phyloP scores from a whole-genome alignment of 2,797 vertebrate species.

The Myotis pilosus region DNA sequence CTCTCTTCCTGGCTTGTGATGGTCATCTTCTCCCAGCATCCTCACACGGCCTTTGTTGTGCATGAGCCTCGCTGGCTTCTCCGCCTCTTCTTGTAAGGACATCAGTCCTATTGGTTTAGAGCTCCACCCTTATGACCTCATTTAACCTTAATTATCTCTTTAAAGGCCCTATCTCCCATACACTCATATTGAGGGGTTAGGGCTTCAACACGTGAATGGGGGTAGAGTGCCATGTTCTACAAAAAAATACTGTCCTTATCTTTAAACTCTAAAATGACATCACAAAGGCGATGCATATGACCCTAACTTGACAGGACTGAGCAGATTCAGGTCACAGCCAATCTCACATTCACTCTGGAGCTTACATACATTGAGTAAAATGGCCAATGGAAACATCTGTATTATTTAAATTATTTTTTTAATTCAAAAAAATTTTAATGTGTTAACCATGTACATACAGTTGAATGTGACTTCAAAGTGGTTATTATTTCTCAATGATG shows the following conservation, averaged over 20 bases:
- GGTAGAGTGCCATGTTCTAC: neutral
- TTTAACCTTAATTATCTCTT: neutral
- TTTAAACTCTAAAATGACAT: neutral
- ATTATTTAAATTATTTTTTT: constrained; percentile 17
- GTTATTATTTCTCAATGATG: neutral
- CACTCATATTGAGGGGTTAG: neutral
- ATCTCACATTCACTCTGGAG: neutral
- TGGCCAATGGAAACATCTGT: neutral
- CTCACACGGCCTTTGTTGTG: neutral
- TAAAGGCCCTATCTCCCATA: neutral
- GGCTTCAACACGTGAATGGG: neutral
- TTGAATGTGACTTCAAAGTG: neutral
- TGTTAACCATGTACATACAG: neutral
- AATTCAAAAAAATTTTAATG: neutral
- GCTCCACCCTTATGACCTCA: neutral
- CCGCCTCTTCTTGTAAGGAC: neutral
- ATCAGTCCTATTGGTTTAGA: neutral
- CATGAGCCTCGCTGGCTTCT: neutral
- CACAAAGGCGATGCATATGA: neutral
- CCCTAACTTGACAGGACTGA: neutral
- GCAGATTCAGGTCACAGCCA: neutral
- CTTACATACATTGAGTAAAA: neutral
- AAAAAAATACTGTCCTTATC: neutral
- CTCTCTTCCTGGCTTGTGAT: neutral
- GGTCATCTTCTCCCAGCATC: neutral